These are phyloP conservation scores for Patagioenas fasciata DNA, from an alignment of 2,113 vertebrate genomes.

Conservation along the genomic window DNA sequence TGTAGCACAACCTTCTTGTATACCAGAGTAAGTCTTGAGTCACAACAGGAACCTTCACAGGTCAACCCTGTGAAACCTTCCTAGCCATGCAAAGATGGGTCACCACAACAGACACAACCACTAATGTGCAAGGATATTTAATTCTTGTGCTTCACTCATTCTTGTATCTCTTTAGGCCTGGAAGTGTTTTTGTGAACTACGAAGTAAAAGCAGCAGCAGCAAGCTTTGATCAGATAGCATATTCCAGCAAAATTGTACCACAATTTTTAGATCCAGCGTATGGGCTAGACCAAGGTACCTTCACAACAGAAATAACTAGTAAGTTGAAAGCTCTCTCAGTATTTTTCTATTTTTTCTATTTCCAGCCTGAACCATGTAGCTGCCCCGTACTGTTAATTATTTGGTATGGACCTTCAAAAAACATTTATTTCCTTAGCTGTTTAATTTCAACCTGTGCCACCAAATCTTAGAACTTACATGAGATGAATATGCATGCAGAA, in stretches of 20 bases:
- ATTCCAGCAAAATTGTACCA: slow-evolving; percentile 10
- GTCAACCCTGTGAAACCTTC: background rate
- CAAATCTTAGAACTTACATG: background rate
- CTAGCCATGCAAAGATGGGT: background rate
- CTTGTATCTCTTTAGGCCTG: slow-evolving; percentile 61
- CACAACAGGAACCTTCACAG: background rate
- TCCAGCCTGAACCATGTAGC: background rate
- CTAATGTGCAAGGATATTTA: background rate
- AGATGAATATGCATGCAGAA: background rate
- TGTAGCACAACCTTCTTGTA: background rate
- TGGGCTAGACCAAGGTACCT: background rate
- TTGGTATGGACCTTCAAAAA: background rate
- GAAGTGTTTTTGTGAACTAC: slow-evolving; percentile 68
- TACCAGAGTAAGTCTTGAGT: background rate
- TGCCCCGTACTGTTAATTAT: background rate
- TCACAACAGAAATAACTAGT: slow-evolving; percentile 33
- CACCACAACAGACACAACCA: background rate
- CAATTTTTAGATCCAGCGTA: slow-evolving; percentile 37
- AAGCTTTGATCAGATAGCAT: background rate
- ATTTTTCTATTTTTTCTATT: background rate
- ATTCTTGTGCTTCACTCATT: background rate
- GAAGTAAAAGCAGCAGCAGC: slow-evolving; percentile 28
- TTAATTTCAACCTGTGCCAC: background rate
- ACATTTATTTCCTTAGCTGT: background rate
- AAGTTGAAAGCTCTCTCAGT: background rate